Evolutionary conservation across 2,888 invertebrate genomes (phyloP).

Genomic region (Ashinkailepas kermadecensis): DNA sequence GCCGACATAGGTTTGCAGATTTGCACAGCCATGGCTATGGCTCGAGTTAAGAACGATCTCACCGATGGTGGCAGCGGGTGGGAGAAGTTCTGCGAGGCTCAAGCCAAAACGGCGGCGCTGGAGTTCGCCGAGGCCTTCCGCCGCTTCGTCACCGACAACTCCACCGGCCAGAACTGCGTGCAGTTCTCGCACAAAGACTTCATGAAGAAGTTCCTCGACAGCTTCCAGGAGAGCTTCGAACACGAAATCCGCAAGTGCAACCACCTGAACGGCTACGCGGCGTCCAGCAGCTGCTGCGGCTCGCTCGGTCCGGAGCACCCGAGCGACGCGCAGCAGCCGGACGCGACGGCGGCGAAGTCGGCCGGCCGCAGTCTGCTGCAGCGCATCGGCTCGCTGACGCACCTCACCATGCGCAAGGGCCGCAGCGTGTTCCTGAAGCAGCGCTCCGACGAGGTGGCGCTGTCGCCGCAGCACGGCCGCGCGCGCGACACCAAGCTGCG

Average conservation of each 20-base stretch:
- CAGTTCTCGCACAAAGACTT: slow-evolving; percentile 68
- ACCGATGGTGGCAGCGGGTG: slow-evolving; percentile 43
- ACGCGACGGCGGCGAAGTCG: not conserved
- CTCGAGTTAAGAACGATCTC: not conserved
- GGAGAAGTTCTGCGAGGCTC: slow-evolving; percentile 79
- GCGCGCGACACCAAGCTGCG: slow-evolving; percentile 38
- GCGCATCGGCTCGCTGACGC: slow-evolving; percentile 1
- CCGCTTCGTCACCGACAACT: slow-evolving; percentile 62
- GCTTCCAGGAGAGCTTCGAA: slow-evolving; percentile 77
- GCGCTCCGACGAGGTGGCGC: slow-evolving; percentile 75
- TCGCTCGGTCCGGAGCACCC: not conserved
- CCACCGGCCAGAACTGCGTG: slow-evolving; percentile 57
- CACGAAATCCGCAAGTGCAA: slow-evolving; percentile 37
- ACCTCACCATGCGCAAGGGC: slow-evolving; percentile 55
- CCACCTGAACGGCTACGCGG: slow-evolving; percentile 49
- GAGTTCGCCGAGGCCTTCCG: slow-evolving; percentile 82
- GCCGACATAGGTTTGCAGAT: not conserved
- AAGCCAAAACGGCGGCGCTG: slow-evolving; percentile 72
- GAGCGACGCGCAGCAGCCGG: not conserved
- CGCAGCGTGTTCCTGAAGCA: slow-evolving; percentile 77
- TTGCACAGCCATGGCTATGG: not conserved
- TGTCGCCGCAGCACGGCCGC: slow-evolving; percentile 41
- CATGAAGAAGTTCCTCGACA: slow-evolving; percentile 71
- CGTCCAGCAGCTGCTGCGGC: not conserved
- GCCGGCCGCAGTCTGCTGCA: not conserved